phyloP scores from a whole-genome alignment of 2,113 vertebrate genomes.

The Butorides virescens region DNA sequence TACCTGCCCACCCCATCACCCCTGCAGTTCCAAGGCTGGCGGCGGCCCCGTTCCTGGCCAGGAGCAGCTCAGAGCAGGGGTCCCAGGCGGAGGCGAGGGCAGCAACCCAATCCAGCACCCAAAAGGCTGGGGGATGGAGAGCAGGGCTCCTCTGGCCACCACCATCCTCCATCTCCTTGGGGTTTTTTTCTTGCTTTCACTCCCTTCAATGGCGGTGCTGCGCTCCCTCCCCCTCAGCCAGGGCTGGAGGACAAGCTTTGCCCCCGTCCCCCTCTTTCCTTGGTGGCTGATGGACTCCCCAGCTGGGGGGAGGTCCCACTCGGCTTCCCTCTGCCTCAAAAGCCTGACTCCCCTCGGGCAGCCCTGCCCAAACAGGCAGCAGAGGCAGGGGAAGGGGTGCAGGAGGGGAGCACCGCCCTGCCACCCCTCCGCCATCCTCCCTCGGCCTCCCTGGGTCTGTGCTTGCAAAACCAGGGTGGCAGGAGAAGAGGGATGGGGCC shows the following conservation, averaged over 20 bases:
- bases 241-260: background rate
- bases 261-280: background rate
- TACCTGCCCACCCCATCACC: background rate
- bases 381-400: background rate
- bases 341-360: background rate
- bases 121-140: background rate
- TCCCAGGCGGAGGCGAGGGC: background rate
- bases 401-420: background rate
- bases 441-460: fast-evolving
- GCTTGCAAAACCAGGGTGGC: background rate
- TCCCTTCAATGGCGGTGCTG: background rate
- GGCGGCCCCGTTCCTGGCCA: background rate
- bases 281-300: fast-evolving
- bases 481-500: background rate
- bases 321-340: background rate
- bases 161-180: background rate
- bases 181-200: background rate
- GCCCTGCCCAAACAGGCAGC: background rate
- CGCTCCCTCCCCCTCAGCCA: background rate
- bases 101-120: background rate
- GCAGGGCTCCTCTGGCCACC: background rate
- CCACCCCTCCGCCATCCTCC: background rate
- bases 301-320: background rate
- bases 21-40: background rate
- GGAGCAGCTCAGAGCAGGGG: background rate